Conservation (phyloP, 2,888 invertebrate species). For the Agriopis aurantiaria region DNA sequence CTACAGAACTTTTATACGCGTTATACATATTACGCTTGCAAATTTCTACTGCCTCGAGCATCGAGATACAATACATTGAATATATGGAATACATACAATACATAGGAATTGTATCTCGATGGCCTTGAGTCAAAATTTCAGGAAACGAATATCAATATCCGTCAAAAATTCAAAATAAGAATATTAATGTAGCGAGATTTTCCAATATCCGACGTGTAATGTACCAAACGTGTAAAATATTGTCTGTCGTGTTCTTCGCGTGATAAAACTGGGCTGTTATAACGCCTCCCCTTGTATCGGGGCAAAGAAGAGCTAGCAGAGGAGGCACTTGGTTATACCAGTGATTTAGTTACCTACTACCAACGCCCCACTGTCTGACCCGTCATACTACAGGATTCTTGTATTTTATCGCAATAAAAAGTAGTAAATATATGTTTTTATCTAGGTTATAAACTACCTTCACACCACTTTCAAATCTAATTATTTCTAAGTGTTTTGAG, state of each 20-base stretch:
- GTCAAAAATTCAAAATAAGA: neutral
- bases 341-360: neutral
- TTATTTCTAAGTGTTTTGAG: no score
- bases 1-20: no score
- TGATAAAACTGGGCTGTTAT: constrained; percentile 56
- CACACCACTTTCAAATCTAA: no score
- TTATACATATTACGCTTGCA: no score
- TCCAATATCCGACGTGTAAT: constrained; percentile 46
- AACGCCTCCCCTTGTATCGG: constrained; percentile 52
- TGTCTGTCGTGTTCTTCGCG: constrained; percentile 51
- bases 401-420: neutral
- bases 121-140: neutral
- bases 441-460: no score
- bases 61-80: no score
- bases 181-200: constrained; percentile 20
- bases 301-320: constrained; percentile 47
- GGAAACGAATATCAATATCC: neutral
- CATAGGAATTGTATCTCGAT: no score
- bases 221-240: constrained; percentile 43
- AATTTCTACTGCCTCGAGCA: neutral
- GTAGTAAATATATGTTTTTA: no score
- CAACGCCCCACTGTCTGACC: neutral
- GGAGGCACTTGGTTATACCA: neutral
- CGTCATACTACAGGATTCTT: neutral
- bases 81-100: no score